Conservation (phyloP, 1,140 invertebrate species). For the Mactra quadrangularis region DNA sequence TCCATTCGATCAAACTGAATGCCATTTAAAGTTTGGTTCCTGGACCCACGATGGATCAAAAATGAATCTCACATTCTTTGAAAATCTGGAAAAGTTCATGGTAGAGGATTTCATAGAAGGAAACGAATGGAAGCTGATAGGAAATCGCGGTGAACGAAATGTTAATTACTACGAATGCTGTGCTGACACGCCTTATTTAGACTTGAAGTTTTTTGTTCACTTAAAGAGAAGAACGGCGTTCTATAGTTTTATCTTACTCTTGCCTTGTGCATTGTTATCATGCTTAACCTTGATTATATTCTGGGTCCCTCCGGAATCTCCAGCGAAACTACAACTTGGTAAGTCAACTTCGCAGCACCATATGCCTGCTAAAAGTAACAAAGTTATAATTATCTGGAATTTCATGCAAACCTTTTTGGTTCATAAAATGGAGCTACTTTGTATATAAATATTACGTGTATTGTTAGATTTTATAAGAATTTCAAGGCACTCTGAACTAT, state of each 20-base stretch:
- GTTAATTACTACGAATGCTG: conserved; percentile 80
- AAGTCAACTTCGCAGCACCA: no score
- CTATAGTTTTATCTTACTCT: conserved; percentile 82
- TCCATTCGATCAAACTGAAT: conserved; percentile 75
- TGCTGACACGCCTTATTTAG: conserved; percentile 77
- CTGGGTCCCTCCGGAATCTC: conserved; percentile 83
- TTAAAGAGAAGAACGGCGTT: conserved; percentile 80
- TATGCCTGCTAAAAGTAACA: no score
- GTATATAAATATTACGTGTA: no score
- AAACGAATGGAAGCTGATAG: conserved; percentile 82
- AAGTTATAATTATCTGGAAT: no score
- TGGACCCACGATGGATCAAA: conserved; percentile 99
- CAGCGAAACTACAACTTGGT: conserved; percentile 83
- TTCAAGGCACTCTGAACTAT: no score
- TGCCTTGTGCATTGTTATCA: conserved; percentile 81
- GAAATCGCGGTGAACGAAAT: conserved; percentile 69
- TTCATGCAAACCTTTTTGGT: no score
- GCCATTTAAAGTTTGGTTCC: conserved; percentile 93
- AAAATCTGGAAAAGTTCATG: conserved; percentile 21
- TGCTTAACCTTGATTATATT: conserved; percentile 82
- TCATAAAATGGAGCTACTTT: no score
- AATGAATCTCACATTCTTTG: conserved; percentile 76
- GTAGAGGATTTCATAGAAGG: conserved; percentile 77
- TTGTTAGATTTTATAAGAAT: no score
- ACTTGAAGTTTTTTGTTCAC: conserved; percentile 79